Evolutionary conservation across 2,888 invertebrate species (phyloP).

Genomic region (Sympetrum striolatum): DNA sequence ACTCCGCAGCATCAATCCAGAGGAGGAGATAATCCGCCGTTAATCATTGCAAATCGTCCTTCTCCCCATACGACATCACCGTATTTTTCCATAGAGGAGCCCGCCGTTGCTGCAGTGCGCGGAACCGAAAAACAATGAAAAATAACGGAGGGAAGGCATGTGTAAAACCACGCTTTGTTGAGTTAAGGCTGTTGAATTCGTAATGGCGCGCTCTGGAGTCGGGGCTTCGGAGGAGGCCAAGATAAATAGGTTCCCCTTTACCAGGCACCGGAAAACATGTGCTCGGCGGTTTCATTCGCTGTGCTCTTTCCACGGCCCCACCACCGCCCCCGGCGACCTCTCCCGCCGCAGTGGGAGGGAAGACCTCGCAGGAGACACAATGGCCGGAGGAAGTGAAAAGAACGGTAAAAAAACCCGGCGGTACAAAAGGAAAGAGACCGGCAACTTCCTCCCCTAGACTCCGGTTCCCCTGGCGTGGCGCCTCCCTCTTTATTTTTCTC

Average conservation of each 20-base stretch:
- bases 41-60: no score
- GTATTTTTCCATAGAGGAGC: neutral
- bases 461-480: no score
- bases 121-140: neutral
- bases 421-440: neutral
- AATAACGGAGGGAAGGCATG: neutral
- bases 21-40: no score
- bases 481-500: no score
- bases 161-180: constrained; percentile 2
- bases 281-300: constrained; percentile 29
- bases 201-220: neutral
- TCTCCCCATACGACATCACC: no score
- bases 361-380: neutral
- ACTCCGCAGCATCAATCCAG: no score
- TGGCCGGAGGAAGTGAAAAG: neutral
- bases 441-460: no score
- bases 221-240: neutral
- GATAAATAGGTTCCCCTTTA: constrained; percentile 34
- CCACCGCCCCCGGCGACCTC: no score
- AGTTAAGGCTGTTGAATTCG: constrained; percentile 32
- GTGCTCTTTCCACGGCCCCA: neutral
- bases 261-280: constrained; percentile 41
- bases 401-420: neutral
- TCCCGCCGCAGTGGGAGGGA: no score
- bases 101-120: neutral